Conservation (phyloP, 1,140 invertebrate genomes). For the Diorhabda elongata region DNA sequence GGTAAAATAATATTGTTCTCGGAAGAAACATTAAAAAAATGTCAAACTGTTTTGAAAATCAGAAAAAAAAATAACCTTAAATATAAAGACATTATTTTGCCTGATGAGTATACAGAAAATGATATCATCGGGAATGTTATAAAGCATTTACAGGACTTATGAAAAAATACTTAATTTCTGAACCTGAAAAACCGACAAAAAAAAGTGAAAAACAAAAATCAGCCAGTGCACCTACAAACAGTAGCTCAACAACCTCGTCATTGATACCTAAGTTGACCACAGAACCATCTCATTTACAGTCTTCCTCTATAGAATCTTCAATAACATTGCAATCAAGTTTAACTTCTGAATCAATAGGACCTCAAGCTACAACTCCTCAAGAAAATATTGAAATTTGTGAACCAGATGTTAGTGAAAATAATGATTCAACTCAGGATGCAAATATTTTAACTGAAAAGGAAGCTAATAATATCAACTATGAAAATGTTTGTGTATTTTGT, state of each 20-base stretch:
- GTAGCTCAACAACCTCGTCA: background rate
- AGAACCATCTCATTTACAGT: background rate
- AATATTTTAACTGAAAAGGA: background rate
- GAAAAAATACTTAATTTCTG: no score
- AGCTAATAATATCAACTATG: background rate
- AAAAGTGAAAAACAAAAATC: no score
- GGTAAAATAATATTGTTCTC: no score
- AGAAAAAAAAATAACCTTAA: no score
- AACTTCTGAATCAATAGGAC: background rate
- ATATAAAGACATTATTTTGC: no score
- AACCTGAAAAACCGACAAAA: no score
- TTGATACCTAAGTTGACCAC: background rate
- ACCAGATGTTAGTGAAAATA: slow-evolving; percentile 3
- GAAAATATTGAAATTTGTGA: background rate
- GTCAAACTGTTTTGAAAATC: no score
- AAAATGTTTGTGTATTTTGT: background rate
- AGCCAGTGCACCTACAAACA: background rate
- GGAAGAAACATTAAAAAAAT: no score
- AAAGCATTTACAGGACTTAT: no score
- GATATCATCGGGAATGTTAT: no score
- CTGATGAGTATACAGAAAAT: no score
- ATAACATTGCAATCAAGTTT: background rate
- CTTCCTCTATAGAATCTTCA: background rate
- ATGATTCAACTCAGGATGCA: background rate
- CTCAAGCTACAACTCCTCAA: slow-evolving; percentile 1